A percentile compares a stretch with the other conserved stretches of the same genome.
phyloP scores from a whole-genome alignment of 2,113 vertebrate genomes.

The Rhipidura dahli region DNA sequence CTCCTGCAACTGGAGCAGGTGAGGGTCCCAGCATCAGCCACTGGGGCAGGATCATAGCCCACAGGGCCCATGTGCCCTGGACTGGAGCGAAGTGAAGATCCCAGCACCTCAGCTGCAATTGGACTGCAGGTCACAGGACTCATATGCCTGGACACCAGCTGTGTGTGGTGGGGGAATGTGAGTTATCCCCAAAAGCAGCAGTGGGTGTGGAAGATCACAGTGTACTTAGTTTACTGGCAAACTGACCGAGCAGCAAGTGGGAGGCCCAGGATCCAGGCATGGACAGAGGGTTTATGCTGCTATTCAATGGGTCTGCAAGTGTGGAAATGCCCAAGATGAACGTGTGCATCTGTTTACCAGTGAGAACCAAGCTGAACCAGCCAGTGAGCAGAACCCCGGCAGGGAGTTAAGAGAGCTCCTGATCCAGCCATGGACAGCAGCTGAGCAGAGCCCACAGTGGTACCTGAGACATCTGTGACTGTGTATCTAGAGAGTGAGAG shows the following conservation, averaged over 20 bases:
- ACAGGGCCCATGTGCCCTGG: background rate
- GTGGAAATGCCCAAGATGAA: background rate
- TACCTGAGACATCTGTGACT: background rate
- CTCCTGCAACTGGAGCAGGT: background rate
- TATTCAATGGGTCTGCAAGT: background rate
- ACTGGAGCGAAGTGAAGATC: background rate
- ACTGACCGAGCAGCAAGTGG: background rate
- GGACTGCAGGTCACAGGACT: background rate
- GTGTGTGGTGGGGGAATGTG: fast-evolving
- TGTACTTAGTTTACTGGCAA: background rate
- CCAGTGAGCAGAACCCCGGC: background rate
- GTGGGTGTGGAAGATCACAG: background rate
- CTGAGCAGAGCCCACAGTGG: background rate
- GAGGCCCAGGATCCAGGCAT: background rate
- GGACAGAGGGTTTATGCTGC: background rate
- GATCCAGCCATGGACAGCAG: background rate
- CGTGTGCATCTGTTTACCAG: fast-evolving
- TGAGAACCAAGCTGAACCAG: background rate
- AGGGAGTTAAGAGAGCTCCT: background rate
- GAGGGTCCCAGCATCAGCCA: background rate
- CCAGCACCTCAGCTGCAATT: background rate
- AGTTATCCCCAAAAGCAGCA: background rate
- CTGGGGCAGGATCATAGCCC: background rate
- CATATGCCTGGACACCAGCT: background rate
- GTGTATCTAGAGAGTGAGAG: background rate